Evolutionary conservation across 2,113 vertebrate genomes (phyloP).

Genomic region (Electrona antarctica): DNA sequence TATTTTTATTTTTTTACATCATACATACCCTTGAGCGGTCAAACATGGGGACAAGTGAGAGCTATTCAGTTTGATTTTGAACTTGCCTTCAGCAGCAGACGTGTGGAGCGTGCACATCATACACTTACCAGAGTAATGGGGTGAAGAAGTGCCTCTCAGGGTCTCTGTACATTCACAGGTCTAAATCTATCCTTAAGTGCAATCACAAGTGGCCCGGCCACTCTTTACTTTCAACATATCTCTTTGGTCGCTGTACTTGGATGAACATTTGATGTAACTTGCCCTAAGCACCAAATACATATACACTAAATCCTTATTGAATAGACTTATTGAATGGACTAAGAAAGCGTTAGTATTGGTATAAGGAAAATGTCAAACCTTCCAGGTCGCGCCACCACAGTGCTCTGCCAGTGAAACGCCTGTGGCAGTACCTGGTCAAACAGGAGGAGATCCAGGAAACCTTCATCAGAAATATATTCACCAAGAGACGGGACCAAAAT

Average conservation of each 20-base stretch:
- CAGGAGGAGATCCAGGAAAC: constrained; percentile 96
- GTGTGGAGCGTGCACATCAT: no score
- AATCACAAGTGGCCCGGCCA: background rate
- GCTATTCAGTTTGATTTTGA: no score
- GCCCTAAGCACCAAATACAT: constrained; percentile 35
- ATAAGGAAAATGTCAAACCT: background rate
- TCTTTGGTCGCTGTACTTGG: background rate
- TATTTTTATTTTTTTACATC: no score
- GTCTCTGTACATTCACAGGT: background rate
- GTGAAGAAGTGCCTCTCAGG: background rate
- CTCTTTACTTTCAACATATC: constrained; percentile 4
- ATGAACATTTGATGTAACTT: constrained; percentile 23
- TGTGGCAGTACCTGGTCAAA: constrained; percentile 96
- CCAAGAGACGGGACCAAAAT: constrained; percentile 85
- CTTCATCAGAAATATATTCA: constrained; percentile 96
- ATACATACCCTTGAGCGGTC: no score
- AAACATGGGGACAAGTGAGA: no score
- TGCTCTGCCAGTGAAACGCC: constrained; percentile 88
- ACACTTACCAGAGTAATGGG: no score
- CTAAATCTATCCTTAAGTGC: background rate
- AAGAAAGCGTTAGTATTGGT: constrained; percentile 10
- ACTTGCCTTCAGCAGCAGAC: no score
- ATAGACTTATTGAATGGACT: background rate
- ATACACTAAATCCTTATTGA: constrained; percentile 8
- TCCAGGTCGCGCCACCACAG: constrained; percentile 85